phyloP scores from a whole-genome alignment of 2,113 vertebrate species.

The Hypanus sabinus region DNA sequence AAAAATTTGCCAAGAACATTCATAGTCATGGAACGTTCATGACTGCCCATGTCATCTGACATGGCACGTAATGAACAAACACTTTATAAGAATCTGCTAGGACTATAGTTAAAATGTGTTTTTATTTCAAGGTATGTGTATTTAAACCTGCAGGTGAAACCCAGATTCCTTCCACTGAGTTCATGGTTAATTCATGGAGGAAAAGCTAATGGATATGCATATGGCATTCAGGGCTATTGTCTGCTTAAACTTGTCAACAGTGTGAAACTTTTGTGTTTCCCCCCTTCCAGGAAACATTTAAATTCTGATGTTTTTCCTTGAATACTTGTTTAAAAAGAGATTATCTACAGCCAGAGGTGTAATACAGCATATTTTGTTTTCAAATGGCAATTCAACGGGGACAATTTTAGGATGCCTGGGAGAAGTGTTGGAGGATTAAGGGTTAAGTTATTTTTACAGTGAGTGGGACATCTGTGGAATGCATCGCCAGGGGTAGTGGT shows the following conservation, averaged over 20 bases:
- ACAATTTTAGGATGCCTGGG: too few species aligned
- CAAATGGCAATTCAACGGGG: too few species aligned
- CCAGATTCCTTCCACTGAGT: background rate
- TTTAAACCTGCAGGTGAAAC: background rate
- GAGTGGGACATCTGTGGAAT: too few species aligned
- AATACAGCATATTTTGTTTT: background rate
- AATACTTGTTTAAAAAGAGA: background rate
- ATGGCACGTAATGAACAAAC: background rate
- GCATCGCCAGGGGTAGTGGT: too few species aligned
- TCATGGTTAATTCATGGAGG: constrained; percentile 20
- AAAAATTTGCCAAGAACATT: too few species aligned
- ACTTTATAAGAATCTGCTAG: background rate
- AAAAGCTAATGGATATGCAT: background rate
- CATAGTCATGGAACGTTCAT: background rate
- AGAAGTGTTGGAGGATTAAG: too few species aligned
- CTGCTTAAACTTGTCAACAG: background rate
- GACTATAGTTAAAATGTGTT: background rate
- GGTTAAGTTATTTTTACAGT: too few species aligned
- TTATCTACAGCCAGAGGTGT: background rate
- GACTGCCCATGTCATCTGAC: too few species aligned
- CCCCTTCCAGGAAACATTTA: background rate
- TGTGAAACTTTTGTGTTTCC: background rate
- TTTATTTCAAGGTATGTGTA: too few species aligned
- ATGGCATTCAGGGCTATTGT: background rate
- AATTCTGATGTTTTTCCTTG: background rate